These are phyloP conservation scores for Aleiodes testaceus DNA, from an alignment of 2,888 invertebrate genomes.

Conservation along the genomic window DNA sequence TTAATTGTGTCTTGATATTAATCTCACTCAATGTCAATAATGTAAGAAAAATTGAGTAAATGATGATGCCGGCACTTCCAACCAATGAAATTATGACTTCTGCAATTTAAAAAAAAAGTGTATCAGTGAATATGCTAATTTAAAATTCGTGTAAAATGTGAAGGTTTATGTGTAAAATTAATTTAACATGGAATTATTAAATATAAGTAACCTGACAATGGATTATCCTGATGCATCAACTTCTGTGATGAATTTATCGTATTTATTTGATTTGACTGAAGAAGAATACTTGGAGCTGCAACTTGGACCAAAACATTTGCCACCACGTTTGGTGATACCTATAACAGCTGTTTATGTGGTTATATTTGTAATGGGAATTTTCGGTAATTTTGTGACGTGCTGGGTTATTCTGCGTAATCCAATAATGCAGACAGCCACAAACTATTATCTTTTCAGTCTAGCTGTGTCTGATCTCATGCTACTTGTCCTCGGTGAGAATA, in stretches of 20 bases:
- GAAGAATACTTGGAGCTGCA: constrained; percentile 77
- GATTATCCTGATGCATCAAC: constrained; percentile 31
- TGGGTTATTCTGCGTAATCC: constrained; percentile 87
- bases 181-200: not conserved
- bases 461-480: constrained; percentile 90
- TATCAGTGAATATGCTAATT: not conserved
- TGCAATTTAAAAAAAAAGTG: not conserved
- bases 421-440: constrained; percentile 90
- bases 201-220: constrained; percentile 33
- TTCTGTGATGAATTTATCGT: constrained; percentile 60
- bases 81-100: no score
- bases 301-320: constrained; percentile 79
- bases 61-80: no score
- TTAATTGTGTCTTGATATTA: not conserved
- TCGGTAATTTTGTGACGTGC: constrained; percentile 89
- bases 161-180: not conserved
- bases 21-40: constrained; percentile 6
- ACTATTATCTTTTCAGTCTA: constrained; percentile 91
- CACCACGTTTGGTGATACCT: constrained; percentile 73
- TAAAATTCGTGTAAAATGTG: not conserved
- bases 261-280: constrained; percentile 76
- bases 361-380: constrained; percentile 87
- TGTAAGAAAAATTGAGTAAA: not conserved
- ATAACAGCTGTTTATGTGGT: constrained; percentile 81
- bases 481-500: constrained; percentile 82